Conservation (phyloP, 1,140 invertebrate species). For the Cotesia glomerata region DNA sequence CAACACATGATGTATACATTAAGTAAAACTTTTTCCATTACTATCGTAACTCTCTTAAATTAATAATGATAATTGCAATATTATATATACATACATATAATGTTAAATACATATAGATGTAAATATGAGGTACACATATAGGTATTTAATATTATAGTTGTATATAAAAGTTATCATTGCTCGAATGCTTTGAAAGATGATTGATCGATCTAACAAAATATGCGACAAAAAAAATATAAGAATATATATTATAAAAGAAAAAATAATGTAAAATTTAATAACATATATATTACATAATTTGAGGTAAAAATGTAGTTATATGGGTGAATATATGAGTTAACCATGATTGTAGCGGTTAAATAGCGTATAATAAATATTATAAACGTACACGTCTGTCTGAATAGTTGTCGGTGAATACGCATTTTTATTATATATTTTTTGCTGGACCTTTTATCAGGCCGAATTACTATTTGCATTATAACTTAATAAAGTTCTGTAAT, state of each 20-base stretch:
- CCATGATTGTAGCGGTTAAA: slow-evolving; percentile 29
- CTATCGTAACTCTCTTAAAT: too few species aligned
- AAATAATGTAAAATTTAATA: slow-evolving; percentile 16
- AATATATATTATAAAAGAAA: slow-evolving; percentile 5
- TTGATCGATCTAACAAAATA: not conserved
- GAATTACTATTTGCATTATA: too few species aligned
- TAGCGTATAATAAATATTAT: slow-evolving; percentile 29
- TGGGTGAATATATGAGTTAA: slow-evolving; percentile 32
- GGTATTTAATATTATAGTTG: too few species aligned
- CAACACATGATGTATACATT: too few species aligned
- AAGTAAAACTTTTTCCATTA: too few species aligned
- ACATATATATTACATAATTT: slow-evolving; percentile 22
- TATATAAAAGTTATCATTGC: not conserved
- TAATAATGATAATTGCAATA: too few species aligned
- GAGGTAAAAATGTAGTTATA: slow-evolving; percentile 18
- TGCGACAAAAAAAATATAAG: slow-evolving; percentile 6
- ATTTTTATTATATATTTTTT: not conserved
- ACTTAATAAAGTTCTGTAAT: too few species aligned
- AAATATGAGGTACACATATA: too few species aligned
- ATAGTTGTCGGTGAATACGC: slow-evolving; percentile 11
- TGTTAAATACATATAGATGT: too few species aligned
- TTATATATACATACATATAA: too few species aligned
- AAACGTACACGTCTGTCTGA: slow-evolving; percentile 11
- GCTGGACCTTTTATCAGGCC: too few species aligned
- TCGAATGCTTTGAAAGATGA: not conserved